A percentile compares a stretch with the other conserved stretches of the same genome.
phyloP scores from a whole-genome alignment of 2,888 invertebrate species.

The Lasioglossum zephyrum region DNA sequence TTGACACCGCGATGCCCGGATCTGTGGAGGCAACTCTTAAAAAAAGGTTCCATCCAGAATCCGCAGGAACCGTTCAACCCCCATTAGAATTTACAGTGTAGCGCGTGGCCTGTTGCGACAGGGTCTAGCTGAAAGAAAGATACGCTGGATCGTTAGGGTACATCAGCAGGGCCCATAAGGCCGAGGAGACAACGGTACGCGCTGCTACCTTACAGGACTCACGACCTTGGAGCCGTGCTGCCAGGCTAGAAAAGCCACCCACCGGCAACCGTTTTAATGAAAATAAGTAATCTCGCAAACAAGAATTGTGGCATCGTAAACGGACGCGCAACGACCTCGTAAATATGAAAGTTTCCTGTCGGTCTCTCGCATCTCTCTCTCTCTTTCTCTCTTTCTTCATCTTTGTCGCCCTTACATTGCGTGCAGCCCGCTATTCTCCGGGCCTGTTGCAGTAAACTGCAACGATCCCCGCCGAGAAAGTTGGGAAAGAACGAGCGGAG shows the following conservation, averaged over 20 bases:
- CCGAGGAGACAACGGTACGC: constrained; percentile 22
- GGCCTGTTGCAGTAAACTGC: constrained; percentile 42
- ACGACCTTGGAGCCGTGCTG: constrained; percentile 63
- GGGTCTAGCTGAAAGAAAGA: not conserved
- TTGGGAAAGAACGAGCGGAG: constrained; percentile 4
- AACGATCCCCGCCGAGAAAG: constrained; percentile 10
- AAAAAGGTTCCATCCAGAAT: not conserved
- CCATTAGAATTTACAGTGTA: constrained; percentile 1
- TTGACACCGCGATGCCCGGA: not conserved
- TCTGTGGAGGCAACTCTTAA: not conserved
- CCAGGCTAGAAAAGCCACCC: constrained; percentile 63
- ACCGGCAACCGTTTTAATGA: constrained; percentile 79
- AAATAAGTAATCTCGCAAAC: constrained; percentile 82
- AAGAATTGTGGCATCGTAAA: constrained; percentile 81
- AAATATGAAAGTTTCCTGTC: constrained; percentile 79
- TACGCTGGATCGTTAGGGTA: constrained; percentile 34
- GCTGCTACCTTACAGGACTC: constrained; percentile 60
- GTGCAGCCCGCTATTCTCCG: constrained; percentile 15
- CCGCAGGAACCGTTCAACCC: constrained; percentile 4
- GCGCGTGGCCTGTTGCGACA: constrained; percentile 1
- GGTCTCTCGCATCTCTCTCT: constrained; percentile 19
- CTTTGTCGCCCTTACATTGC: constrained; percentile 6
- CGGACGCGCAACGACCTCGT: constrained; percentile 76
- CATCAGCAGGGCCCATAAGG: constrained; percentile 32
- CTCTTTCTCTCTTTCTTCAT: constrained; percentile 17